These are phyloP conservation scores for Bradypus variegatus DNA, from an alignment of 2,797 vertebrate species.

Conservation along the genomic window DNA sequence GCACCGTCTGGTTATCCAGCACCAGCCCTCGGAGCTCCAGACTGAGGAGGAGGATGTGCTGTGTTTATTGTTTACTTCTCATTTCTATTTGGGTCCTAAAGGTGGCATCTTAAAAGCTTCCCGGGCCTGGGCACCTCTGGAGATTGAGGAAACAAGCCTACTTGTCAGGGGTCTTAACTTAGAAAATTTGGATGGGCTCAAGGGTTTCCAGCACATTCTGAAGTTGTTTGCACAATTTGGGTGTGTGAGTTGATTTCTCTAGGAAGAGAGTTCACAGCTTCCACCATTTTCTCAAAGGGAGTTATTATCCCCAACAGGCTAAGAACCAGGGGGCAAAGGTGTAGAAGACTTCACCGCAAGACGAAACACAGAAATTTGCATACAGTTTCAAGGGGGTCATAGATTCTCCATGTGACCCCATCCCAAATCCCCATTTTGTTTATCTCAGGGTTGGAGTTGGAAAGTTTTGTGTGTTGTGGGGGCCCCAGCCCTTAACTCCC, in stretches of 20 bases:
- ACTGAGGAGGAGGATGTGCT: conserved; percentile 36
- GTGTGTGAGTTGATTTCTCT: background rate
- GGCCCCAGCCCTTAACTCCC: background rate
- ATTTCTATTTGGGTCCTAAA: background rate
- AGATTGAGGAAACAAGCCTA: background rate
- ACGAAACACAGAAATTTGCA: background rate
- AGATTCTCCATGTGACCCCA: background rate
- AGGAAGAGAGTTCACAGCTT: background rate
- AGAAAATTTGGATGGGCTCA: background rate
- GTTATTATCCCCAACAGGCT: background rate
- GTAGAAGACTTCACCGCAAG: background rate
- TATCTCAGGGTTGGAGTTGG: background rate
- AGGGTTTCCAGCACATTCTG: background rate
- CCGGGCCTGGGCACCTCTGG: background rate
- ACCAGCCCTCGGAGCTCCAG: background rate
- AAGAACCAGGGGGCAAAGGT: background rate
- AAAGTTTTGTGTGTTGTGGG: background rate
- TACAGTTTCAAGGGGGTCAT: rapidly evolving
- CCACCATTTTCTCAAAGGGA: background rate
- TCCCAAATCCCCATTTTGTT: background rate
- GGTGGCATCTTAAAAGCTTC: background rate
- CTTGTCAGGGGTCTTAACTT: background rate
- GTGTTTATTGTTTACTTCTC: conserved; percentile 56
- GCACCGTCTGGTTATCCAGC: conserved; percentile 46
- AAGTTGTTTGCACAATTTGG: background rate